Evolutionary conservation across 37 sponge, comb jelly and placozoan genomes (phyloP), one percentile per base, ranked within the genome.

Genomic region (Amphimedon queenslandica): DNA sequence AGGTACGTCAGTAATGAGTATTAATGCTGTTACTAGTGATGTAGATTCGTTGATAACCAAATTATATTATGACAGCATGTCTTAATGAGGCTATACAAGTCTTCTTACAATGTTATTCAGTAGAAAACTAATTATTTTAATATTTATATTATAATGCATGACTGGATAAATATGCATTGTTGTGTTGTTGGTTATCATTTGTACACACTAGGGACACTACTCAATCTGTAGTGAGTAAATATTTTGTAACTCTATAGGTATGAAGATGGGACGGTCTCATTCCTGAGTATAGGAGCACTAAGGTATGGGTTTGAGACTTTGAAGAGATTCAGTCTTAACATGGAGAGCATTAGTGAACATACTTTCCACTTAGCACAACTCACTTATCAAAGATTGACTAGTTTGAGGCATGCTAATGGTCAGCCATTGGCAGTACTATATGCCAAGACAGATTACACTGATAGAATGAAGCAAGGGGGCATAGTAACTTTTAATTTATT

Each of bases 181-280:
- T n/a, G n/a, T n/a, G n/a, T n/a, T n/a, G n/a, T n/a, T n/a, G n/a
- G n/a, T n/a, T n/a, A n/a, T n/a, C n/a, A n/a, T n/a, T n/a, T n/a
- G n/a, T n/a, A n/a, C n/a, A n/a, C n/a, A n/a, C n/a, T n/a, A n/a
- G n/a, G n/a, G n/a, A n/a, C n/a, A n/a, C n/a, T n/a, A n/a, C n/a
- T n/a, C n/a, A n/a, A n/a, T n/a, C n/a, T n/a, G n/a, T n/a, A n/a
- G n/a, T n/a, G n/a, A n/a, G n/a, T n/a, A n/a, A n/a, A n/a, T n/a
- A n/a, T n/a, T n/a, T n/a, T n/a, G n/a, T n/a, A n/a, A n/a, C n/a
- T n/a, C n/a, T n/a, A n/a, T 64, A 94, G 95, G 55, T 77, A 90
- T 25, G 97, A 96, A 34, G 76, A 96, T 77, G 97, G 97, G 0
- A 96, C 97, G 4, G 5, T 93, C 25, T 75, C 97, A 20, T 96